Percentiles rank a stretch among this genome's conserved stretches.
Conservation (phyloP, 1,140 invertebrate species). For the Drosophila pallidifrons region DNA sequence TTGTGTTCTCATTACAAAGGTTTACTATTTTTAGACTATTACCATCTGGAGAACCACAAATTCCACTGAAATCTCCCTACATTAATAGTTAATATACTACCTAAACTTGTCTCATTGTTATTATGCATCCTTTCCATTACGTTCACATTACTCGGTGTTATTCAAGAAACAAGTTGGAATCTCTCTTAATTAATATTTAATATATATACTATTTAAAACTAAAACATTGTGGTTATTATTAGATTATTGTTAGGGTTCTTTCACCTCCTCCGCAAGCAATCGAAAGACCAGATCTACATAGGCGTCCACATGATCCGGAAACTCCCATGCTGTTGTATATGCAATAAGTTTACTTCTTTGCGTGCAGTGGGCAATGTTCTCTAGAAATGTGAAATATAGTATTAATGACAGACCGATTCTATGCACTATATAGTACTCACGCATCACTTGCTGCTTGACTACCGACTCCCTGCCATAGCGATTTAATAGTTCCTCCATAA, state of each 20-base stretch:
- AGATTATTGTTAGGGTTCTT: neutral
- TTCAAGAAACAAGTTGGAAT: no score
- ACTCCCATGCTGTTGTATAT: conserved; percentile 73
- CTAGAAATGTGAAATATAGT: conserved; percentile 26
- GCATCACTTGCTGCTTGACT: conserved; percentile 62
- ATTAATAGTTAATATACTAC: no score
- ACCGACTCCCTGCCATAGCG: conserved; percentile 63
- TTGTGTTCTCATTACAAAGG: neutral
- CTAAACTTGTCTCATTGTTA: no score
- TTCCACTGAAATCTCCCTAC: neutral
- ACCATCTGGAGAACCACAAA: neutral
- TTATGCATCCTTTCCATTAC: no score
- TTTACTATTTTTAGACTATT: neutral
- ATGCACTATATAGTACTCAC: conserved; percentile 33
- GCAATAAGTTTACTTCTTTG: conserved; percentile 57
- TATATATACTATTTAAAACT: conserved; percentile 16
- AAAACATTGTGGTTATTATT: neutral
- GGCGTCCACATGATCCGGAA: conserved; percentile 64
- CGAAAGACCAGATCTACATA: conserved; percentile 64
- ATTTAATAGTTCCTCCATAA: conserved; percentile 51
- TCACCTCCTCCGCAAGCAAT: conserved; percentile 65
- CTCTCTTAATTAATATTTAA: neutral
- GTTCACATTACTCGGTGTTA: no score
- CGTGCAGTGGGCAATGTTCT: conserved; percentile 67
- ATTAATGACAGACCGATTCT: neutral